These are phyloP conservation scores for Fragum whitleyi DNA, from an alignment of 2,888 invertebrate species.

Conservation along the genomic window DNA sequence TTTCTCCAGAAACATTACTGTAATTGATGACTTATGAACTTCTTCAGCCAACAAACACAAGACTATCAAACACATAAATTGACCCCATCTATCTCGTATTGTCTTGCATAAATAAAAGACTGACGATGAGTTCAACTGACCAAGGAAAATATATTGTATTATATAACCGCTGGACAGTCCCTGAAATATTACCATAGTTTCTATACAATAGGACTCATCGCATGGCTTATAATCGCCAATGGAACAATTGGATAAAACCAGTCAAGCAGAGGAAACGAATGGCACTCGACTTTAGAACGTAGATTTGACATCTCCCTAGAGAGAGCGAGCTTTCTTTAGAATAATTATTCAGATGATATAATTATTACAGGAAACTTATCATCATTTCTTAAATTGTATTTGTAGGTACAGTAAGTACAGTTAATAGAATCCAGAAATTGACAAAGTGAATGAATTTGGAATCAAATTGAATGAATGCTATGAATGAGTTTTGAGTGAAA, in stretches of 20 bases:
- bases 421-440: too few species aligned
- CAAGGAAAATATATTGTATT: conserved; percentile 4
- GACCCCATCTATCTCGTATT: background rate
- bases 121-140: conserved; percentile 8
- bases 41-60: background rate
- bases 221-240: too few species aligned
- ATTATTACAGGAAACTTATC: too few species aligned
- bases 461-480: too few species aligned
- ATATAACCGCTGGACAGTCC: conserved; percentile 2
- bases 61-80: background rate
- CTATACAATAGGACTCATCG: too few species aligned
- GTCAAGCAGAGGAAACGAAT: too few species aligned
- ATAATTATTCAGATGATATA: background rate
- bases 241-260: too few species aligned
- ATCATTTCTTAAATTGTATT: too few species aligned
- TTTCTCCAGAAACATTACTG: background rate
- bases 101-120: conserved; percentile 2
- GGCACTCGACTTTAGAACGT: background rate
- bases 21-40: background rate
- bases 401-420: too few species aligned
- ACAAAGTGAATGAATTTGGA: too few species aligned
- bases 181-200: too few species aligned
- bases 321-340: background rate
- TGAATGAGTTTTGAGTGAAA: too few species aligned
- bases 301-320: background rate